Base-by-base conservation (phyloP, 2,888 invertebrate genomes). In the Leucophenga montana region DNA sequence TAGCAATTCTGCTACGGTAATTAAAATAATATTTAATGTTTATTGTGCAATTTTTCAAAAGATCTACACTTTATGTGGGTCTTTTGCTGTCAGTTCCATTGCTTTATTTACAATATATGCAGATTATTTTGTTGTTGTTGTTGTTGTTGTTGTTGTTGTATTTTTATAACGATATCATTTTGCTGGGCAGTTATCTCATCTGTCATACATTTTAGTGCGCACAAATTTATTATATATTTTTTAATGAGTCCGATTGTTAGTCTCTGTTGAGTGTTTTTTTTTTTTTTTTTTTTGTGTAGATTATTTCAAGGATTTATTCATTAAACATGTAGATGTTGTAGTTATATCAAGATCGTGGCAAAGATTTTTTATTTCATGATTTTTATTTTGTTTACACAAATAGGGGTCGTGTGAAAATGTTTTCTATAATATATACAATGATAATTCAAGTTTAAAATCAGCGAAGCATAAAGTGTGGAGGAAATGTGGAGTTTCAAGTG, bases 391-490 rank as follows among this genome's bases (percentile, higher is more conserved):
- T 56, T 27, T 46, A 57, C 27, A 27, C 22, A 14, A 48, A 20
- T 64, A 48, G 62, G 20, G 62, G 62, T 27, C 62, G 62, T 64
- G 62, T 46, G 62, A 64, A 64, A 64, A 64, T 61, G 39, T 39
- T 39, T 39, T 39, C 18, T 39, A 61, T 39, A 16, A 33, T 4
- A 54, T 20, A 14, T 54, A 11, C 54, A 9, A 54, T 18, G 20
- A 3, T 3, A 39, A 39, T 39, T 11, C 39, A 39, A 3, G 11
- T 39, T 39, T 39, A 11, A 39, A 39, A 39, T 39, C 39, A 39
- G 39, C 39, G 9, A 39, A 39, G 39, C 39, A 39, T 39, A 39
- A 39, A 3, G 8, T 39, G 39, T 39, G 1, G 39, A 8, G 8
- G 8, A 39, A 27, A 27, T 27, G 27, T 27, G 27, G 27, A 27